These are phyloP conservation scores for Asobara japonica DNA, from an alignment of 1,140 invertebrate genomes.

Conservation along the genomic window DNA sequence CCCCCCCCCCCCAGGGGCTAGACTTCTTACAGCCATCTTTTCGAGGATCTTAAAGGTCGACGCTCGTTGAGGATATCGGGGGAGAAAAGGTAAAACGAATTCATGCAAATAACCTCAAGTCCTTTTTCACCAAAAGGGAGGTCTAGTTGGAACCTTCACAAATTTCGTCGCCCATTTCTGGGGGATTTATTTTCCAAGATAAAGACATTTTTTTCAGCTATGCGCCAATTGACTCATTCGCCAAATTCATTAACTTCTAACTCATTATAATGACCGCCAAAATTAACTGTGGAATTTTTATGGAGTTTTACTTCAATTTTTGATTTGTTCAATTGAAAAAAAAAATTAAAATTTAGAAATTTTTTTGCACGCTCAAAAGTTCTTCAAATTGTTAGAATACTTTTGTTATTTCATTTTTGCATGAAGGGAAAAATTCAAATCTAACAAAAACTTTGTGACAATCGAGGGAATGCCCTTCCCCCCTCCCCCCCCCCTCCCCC, in stretches of 20 bases:
- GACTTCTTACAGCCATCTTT: constrained; percentile 28
- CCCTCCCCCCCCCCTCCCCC: no score
- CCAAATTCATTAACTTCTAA: neutral
- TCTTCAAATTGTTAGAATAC: no score
- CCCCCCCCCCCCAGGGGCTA: constrained; percentile 7
- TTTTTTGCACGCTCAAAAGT: neutral
- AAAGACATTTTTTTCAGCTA: neutral
- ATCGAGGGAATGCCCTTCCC: constrained; percentile 37
- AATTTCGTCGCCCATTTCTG: constrained; percentile 39
- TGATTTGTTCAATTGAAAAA: no score
- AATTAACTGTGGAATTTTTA: no score
- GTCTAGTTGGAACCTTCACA: neutral
- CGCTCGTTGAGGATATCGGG: constrained; percentile 45
- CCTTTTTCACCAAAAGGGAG: neutral
- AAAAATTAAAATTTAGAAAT: neutral
- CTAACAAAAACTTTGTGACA: no score
- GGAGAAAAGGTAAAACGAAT: constrained; percentile 47
- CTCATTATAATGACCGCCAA: neutral
- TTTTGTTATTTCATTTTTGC: no score
- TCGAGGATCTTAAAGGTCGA: constrained; percentile 49
- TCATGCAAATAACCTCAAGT: constrained; percentile 50
- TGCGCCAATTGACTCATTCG: neutral
- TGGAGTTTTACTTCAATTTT: no score
- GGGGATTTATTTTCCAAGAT: constrained; percentile 38
- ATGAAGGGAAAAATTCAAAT: no score